phyloP scores from a whole-genome alignment of 1,140 invertebrate species.

The Notospermus geniculatus region DNA sequence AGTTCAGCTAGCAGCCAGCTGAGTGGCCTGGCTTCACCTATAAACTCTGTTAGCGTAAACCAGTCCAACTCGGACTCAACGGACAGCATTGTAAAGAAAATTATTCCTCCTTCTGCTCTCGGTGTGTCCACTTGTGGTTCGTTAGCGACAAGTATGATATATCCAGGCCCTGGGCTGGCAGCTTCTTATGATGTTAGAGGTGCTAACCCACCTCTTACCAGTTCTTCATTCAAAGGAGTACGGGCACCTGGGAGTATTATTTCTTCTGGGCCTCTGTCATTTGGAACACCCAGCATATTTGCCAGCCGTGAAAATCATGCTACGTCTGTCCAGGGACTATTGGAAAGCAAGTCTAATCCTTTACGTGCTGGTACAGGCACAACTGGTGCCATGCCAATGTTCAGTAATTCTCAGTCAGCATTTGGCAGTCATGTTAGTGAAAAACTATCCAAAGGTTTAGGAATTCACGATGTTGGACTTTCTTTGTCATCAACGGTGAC shows the following conservation, averaged over 20 bases:
- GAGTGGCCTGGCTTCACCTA: no score
- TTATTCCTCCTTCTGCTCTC: slow-evolving; percentile 28
- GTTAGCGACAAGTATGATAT: background rate
- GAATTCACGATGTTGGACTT: slow-evolving; percentile 3
- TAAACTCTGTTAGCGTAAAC: no score
- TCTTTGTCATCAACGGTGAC: background rate
- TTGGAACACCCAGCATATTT: no score
- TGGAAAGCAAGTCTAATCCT: slow-evolving; percentile 19
- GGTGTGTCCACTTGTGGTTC: slow-evolving; percentile 18
- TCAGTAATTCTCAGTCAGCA: slow-evolving; percentile 22
- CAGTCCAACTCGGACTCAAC: no score
- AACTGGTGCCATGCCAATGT: slow-evolving; percentile 14
- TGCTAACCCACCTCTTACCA: no score
- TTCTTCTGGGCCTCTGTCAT: no score
- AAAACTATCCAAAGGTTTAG: slow-evolving; percentile 10
- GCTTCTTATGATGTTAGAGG: no score
- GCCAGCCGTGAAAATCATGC: no score
- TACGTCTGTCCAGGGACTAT: slow-evolving; percentile 11
- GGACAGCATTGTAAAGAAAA: slow-evolving; percentile 50
- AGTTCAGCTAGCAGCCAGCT: no score
- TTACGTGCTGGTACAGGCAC: slow-evolving; percentile 13
- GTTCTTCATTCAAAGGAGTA: no score
- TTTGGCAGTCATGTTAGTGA: slow-evolving; percentile 18
- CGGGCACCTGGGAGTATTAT: no score
- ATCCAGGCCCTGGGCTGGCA: no score